Evolutionary conservation across 1,140 invertebrate species (phyloP).

Genomic region (Charaxes varanes): DNA sequence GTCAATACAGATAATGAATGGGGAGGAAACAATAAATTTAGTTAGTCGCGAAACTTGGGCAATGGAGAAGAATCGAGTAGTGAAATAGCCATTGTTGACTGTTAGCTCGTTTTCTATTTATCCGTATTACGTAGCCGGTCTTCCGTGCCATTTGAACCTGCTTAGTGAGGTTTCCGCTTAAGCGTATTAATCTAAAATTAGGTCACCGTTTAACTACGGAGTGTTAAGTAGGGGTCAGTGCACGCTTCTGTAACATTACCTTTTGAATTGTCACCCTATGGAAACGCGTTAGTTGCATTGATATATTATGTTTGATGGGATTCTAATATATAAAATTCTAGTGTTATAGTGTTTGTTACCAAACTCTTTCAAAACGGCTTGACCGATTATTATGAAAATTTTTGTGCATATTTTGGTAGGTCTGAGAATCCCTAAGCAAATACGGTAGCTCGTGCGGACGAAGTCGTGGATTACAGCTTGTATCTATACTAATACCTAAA

Average conservation of each 20-base stretch:
- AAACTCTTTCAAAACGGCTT: too few species aligned
- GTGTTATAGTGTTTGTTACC: too few species aligned
- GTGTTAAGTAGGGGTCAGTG: slow-evolving; percentile 62
- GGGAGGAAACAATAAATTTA: slow-evolving; percentile 72
- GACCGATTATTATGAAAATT: too few species aligned
- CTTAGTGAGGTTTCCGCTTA: slow-evolving; percentile 72
- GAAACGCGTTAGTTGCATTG: too few species aligned
- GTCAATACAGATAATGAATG: slow-evolving; percentile 69
- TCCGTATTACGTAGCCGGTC: slow-evolving; percentile 34
- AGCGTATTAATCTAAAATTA: slow-evolving; percentile 72
- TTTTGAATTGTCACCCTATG: slow-evolving; percentile 1
- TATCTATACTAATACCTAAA: too few species aligned
- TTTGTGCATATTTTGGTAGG: neutral
- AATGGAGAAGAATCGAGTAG: slow-evolving; percentile 52
- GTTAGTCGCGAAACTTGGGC: slow-evolving; percentile 60
- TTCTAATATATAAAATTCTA: too few species aligned
- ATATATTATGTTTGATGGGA: too few species aligned
- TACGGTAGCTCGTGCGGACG: neutral
- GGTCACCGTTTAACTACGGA: slow-evolving; percentile 62
- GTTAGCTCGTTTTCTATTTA: slow-evolving; percentile 40
- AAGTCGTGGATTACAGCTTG: too few species aligned
- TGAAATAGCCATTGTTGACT: slow-evolving; percentile 49
- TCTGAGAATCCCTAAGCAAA: neutral
- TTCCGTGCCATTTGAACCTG: slow-evolving; percentile 62
- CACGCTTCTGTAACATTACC: slow-evolving; percentile 28